phyloP scores from a whole-genome alignment of 2,888 invertebrate species.

The Hermaeophaga mercurialis region DNA sequence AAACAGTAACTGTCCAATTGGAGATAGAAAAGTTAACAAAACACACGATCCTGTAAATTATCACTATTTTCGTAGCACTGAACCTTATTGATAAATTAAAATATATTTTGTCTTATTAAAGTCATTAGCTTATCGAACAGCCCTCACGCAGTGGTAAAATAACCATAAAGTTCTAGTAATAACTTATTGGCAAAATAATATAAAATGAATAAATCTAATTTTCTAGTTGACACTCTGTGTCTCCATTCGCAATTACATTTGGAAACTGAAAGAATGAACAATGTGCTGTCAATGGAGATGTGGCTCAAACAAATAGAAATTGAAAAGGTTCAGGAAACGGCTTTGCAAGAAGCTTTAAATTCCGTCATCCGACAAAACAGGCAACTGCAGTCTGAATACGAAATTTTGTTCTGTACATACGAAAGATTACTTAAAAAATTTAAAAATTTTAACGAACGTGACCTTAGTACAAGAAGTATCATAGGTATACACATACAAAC shows the following conservation, averaged over 20 bases:
- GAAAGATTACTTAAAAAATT: conserved; percentile 43
- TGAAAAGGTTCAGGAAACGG: conserved; percentile 43
- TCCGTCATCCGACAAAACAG: conserved; percentile 50
- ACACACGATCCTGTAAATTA: too few relatives aligned
- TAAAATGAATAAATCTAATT: too few relatives aligned
- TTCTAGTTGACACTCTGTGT: conserved; percentile 43
- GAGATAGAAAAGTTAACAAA: too few relatives aligned
- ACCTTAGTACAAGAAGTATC: conserved; percentile 25
- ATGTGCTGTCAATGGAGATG: conserved; percentile 47
- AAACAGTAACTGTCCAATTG: too few relatives aligned
- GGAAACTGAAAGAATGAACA: conserved; percentile 47
- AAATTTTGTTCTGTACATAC: conserved; percentile 46
- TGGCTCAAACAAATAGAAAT: conserved; percentile 50
- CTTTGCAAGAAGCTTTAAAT: conserved; percentile 46
- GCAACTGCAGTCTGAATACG: conserved; percentile 49
- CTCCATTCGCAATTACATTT: conserved; percentile 45
- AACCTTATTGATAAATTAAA: too few relatives aligned
- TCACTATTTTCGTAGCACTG: too few relatives aligned
- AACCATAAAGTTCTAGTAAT: background rate
- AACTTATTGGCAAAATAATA: too few relatives aligned
- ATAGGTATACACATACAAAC: conserved; percentile 2
- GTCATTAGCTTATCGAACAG: too few relatives aligned
- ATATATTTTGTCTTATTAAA: too few relatives aligned
- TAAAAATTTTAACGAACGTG: conserved; percentile 26
- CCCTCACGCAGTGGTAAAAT: too few relatives aligned